Base-by-base conservation (phyloP, 2,113 vertebrate genomes). In the Paraplagusia blochii region DNA sequence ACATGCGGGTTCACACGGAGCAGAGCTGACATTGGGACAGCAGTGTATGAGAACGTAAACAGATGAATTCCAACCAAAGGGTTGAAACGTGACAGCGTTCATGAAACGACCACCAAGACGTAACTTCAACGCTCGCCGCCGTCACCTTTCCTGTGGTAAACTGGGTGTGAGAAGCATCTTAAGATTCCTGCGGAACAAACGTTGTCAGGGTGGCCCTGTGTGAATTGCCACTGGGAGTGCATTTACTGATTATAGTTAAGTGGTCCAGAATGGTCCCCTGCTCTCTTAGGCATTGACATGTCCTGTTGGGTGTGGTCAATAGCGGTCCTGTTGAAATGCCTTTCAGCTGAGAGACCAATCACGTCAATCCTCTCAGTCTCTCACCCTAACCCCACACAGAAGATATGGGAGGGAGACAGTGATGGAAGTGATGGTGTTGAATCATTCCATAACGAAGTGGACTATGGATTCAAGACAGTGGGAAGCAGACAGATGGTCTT, bases 191-290 rank as follows among this genome's bases (percentile, higher is more conserved):
- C 50, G 38, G 66, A 76, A 72, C 51, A 59, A 67, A 76, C 62
- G 22, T 84, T 74, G 75, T 72, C 77, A 74, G 79, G 80, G 81
- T 85, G 82, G 82, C 86, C 84, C 75, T 13, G 77, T 33, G 6
- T 80, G 86, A 86, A 86, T 88, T 88, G 86, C 76, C 35, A 82
- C 77, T 53, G 35, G 77, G 86, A 29, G 81, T 81, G 72, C 86
- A 80, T 85, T 88, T 85, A 88, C 79, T 86, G 86, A 88, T 86
- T 85, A 86, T 77, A 77, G 84, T 79, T 88, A 85, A 88, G 86
- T 88, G 84, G 66, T 81, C 74, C 81, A 86, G 82, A 88, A 86
- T 82, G 82, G 82, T 78, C 93, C 94, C 71, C 90, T 93, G 69
- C 79, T 94, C 72, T 80, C 73, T 72, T 82, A 78, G 78, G 47